Evolutionary conservation across 2,888 invertebrate genomes (phyloP), one percentile per base, ranked within the genome.

Genomic region (Diachrysia chrysitis): DNA sequence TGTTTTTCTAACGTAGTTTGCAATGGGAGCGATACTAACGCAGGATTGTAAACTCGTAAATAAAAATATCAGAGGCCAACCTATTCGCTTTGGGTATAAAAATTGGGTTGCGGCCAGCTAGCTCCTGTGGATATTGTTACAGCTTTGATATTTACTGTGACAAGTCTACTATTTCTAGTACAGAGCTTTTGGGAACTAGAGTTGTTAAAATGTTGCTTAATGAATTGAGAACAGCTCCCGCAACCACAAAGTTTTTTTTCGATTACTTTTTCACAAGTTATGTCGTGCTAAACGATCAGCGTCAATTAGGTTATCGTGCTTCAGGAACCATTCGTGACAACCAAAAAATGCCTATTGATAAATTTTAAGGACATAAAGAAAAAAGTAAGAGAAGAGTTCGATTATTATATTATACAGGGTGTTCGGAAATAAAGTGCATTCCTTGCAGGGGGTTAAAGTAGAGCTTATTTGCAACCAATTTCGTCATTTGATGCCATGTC

Each of bases 81-180:
- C 59, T 6, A 29, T 59, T 14, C 51, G 60, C 17, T 60, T 51
- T 53, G 60, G 61, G 14, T 61, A 54, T n/a, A 54, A 54, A 16
- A 61, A 54, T 37, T 61, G 61, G 61, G 54, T 54, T 9, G 61
- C 61, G 16, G 42, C 61, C 61, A 21, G 42, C 61, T 17, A 61
- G 61, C 32, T 61, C 61, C 21, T 14, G 12, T 14, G 61, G 61
- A 55, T 61, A 61, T 16, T 61, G 61, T 17, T 61, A 56, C 14
- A 56, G 19, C 14, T 62, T 56, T 19, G 62, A 62, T 48, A 7
- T 48, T 6, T 56, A 62, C 16, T 56, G 62, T 32, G 62, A 55
- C 10, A 54, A 54, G 37, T 37, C 54, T 6, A 23, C 17, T 19
- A n/a, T 16, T 10, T 9, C 58, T n/a, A 46, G 16, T 14, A 46